A percentile compares a stretch with the other conserved stretches of the same genome.
These are phyloP conservation scores for Mungos mungo DNA, from an alignment of 2,113 vertebrate species.

Conservation along the genomic window DNA sequence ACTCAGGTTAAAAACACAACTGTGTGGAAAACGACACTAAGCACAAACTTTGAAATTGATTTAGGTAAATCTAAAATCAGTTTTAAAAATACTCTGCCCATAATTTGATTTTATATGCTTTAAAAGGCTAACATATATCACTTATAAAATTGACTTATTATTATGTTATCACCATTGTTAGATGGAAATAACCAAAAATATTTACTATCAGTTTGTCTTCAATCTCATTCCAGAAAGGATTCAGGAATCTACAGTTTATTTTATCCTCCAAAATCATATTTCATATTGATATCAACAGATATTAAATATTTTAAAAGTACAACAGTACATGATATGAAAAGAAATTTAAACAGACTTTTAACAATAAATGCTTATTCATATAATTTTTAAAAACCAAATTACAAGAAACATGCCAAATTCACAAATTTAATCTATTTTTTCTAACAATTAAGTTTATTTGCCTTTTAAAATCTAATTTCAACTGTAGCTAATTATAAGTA, in stretches of 20 bases:
- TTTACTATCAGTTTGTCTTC: not conserved
- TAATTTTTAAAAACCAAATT: conserved; percentile 44
- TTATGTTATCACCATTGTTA: conserved; percentile 18
- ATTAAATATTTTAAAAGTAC: conserved; percentile 36
- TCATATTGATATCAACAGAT: conserved; percentile 12
- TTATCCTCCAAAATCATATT: not conserved
- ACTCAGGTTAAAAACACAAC: not conserved
- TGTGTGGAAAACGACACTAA: not conserved
- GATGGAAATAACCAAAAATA: conserved; percentile 20
- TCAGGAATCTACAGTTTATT: not conserved
- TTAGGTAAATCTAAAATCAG: not conserved
- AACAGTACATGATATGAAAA: not conserved
- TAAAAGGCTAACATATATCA: not conserved
- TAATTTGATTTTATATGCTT: not conserved
- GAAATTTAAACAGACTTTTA: conserved; percentile 32
- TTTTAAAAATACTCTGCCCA: not conserved
- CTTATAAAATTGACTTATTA: not conserved
- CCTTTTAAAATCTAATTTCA: conserved; percentile 43
- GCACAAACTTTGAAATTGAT: not conserved
- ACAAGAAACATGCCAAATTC: conserved; percentile 24
- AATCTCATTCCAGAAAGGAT: conserved; percentile 27
- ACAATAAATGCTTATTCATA: not conserved
- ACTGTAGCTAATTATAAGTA: conserved; percentile 29
- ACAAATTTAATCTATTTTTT: conserved; percentile 41
- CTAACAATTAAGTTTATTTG: conserved; percentile 42